Percentiles rank a stretch among this genome's conserved stretches.
These are phyloP conservation scores for Chunga burmeisteri DNA, from an alignment of 2,113 vertebrate species.

Conservation along the genomic window DNA sequence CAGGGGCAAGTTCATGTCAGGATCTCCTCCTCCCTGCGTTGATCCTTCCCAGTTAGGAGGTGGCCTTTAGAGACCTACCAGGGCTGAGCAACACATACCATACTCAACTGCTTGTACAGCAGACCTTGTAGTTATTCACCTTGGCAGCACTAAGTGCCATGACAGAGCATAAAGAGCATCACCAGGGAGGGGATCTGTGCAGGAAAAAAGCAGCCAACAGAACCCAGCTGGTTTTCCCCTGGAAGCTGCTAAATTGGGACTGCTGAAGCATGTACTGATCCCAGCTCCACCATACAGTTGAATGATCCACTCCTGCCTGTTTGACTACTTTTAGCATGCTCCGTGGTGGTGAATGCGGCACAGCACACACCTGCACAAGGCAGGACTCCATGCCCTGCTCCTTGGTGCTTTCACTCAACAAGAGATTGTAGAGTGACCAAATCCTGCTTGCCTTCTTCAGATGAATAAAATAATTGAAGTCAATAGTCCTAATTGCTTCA, in stretches of 20 bases:
- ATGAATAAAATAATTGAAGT: not conserved
- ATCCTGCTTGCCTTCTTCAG: not conserved
- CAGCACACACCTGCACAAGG: not conserved
- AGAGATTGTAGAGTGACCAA: not conserved
- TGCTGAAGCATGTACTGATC: not conserved
- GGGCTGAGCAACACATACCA: not conserved
- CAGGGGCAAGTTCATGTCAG: not conserved
- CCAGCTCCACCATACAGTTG: not conserved
- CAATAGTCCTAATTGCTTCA: not conserved
- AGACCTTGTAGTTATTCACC: not conserved
- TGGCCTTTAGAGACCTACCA: not conserved
- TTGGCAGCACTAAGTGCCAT: not conserved
- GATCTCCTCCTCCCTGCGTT: not conserved
- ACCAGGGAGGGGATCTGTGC: not conserved
- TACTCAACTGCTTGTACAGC: not conserved
- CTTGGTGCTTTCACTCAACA: not conserved
- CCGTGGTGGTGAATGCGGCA: rapidly evolving
- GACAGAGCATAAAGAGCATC: not conserved
- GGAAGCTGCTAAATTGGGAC: not conserved
- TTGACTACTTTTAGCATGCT: not conserved
- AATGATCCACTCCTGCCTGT: not conserved
- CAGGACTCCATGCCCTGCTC: not conserved
- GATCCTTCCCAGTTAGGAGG: not conserved
- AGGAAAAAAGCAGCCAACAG: not conserved
- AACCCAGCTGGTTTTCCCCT: not conserved